Evolutionary conservation across 1,140 invertebrate species (phyloP).

Genomic region (Caenorhabditis latens): DNA sequence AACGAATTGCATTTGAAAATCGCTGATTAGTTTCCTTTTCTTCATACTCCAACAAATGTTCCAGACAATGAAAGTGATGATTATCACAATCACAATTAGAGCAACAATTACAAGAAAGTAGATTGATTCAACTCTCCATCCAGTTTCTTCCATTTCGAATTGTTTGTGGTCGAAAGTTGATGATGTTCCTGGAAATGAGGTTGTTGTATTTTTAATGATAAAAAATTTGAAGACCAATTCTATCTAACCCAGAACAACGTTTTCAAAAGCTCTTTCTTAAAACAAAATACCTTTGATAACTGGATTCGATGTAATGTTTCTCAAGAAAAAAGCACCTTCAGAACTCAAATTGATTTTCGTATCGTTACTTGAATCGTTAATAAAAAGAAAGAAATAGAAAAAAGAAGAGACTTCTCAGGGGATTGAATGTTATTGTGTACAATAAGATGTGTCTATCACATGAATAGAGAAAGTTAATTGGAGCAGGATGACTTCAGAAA

Average conservation of each 20-base stretch:
- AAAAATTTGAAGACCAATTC: background rate
- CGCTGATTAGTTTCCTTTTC: conserved; percentile 50
- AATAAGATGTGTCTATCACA: too few relatives aligned
- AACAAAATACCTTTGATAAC: too few relatives aligned
- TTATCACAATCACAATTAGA: conserved; percentile 13
- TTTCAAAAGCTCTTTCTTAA: background rate
- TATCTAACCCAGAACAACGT: background rate
- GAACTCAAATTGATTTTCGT: too few relatives aligned
- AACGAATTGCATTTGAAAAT: conserved; percentile 56
- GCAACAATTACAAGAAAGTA: background rate
- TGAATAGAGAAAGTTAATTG: too few relatives aligned
- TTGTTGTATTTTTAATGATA: background rate
- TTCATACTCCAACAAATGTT: conserved; percentile 52
- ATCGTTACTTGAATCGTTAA: too few relatives aligned
- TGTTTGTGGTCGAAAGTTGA: conserved; percentile 24
- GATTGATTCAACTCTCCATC: conserved; percentile 22
- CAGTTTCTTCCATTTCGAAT: conserved; percentile 27
- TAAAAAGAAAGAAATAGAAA: too few relatives aligned
- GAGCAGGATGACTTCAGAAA: too few relatives aligned
- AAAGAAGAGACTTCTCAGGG: too few relatives aligned
- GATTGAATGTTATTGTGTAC: too few relatives aligned
- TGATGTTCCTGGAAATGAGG: background rate
- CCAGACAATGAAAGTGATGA: conserved; percentile 37
- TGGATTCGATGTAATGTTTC: too few relatives aligned
- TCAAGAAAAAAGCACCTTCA: too few relatives aligned